phyloP scores from a whole-genome alignment of 2,888 invertebrate species.

The Heliconius ethilla region DNA sequence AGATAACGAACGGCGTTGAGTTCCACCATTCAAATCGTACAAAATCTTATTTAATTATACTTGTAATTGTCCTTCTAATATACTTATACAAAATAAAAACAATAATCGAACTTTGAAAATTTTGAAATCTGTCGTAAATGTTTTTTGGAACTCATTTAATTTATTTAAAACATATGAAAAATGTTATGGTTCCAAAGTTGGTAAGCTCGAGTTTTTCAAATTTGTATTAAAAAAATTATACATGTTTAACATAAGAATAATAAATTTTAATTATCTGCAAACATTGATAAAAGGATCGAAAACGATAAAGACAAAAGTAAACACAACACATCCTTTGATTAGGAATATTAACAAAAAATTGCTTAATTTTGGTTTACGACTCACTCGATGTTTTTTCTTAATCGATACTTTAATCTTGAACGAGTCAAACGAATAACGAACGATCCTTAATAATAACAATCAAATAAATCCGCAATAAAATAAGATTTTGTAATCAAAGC shows the following conservation, averaged over 20 bases:
- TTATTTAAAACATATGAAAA: no score
- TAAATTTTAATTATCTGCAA: slow-evolving; percentile 18
- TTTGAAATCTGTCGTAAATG: no score
- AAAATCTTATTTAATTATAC: no score
- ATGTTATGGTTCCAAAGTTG: no score
- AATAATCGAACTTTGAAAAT: no score
- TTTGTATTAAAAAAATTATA: not conserved
- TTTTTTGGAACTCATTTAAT: not conserved
- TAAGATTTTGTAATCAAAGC: not conserved
- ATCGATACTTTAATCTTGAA: slow-evolving; percentile 4
- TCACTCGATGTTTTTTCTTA: slow-evolving; percentile 7
- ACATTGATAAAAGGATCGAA: slow-evolving; percentile 12
- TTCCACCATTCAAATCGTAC: no score
- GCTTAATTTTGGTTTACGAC: slow-evolving; percentile 5
- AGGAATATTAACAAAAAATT: not conserved
- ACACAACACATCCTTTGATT: not conserved
- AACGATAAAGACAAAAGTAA: slow-evolving; percentile 11
- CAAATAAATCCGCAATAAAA: not conserved
- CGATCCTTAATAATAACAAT: not conserved
- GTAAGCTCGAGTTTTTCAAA: not conserved
- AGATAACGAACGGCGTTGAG: no score
- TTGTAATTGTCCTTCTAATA: no score
- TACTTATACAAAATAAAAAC: no score
- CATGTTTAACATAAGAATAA: not conserved
- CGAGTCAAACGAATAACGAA: slow-evolving; percentile 1